Evolutionary conservation across 1,140 invertebrate genomes (phyloP).

Genomic region (Heliconius eleuchia): DNA sequence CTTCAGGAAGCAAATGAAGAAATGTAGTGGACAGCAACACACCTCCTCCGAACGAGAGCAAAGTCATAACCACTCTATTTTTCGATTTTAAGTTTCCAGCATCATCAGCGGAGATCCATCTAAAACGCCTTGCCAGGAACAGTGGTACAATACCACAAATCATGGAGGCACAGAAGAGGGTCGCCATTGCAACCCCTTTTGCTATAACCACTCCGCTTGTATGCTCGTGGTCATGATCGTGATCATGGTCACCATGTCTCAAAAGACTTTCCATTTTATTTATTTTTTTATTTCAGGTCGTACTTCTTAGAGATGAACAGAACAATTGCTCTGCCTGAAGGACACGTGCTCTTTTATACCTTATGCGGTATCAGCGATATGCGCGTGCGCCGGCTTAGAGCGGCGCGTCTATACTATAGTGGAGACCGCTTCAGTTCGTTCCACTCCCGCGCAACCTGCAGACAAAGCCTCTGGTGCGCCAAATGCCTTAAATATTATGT

Average conservation of each 20-base stretch:
- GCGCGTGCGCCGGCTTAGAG: constrained; percentile 67
- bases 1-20: constrained; percentile 94
- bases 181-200: constrained; percentile 88
- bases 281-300: constrained; percentile 28
- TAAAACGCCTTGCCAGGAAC: constrained; percentile 84
- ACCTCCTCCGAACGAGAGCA: constrained; percentile 94
- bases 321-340: constrained; percentile 46
- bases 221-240: constrained; percentile 37
- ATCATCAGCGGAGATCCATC: constrained; percentile 80
- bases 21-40: constrained; percentile 95
- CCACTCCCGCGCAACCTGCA: constrained; percentile 65
- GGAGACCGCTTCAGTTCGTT: constrained; percentile 42
- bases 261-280: constrained; percentile 40
- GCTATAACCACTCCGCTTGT: constrained; percentile 82
- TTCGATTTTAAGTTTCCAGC: constrained; percentile 71
- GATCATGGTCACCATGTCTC: constrained; percentile 1
- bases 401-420: constrained; percentile 65
- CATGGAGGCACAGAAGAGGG: constrained; percentile 87
- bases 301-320: constrained; percentile 36
- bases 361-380: constrained; percentile 53
- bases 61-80: constrained; percentile 64
- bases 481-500: constrained; percentile 29
- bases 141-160: constrained; percentile 87
- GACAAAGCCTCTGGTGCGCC: constrained; percentile 43
- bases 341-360: constrained; percentile 65